Evolutionary conservation across 2,113 vertebrate genomes (phyloP).

Genomic region (Oenanthe oenanthe): DNA sequence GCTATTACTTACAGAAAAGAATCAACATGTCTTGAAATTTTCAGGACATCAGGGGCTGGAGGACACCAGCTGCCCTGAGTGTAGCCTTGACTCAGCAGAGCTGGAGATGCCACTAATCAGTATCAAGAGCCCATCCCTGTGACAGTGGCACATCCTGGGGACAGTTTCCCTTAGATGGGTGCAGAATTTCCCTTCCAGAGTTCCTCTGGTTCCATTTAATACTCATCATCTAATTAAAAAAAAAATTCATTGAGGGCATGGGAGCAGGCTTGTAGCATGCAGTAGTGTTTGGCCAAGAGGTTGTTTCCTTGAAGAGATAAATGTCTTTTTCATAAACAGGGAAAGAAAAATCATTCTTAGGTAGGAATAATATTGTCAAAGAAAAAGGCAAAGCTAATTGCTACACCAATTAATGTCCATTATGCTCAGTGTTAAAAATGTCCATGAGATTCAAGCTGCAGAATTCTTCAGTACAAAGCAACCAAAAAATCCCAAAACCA

Average conservation of each 20-base stretch:
- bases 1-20: not conserved
- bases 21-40: not conserved
- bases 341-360: not conserved
- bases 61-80: not conserved
- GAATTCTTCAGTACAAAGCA: not conserved
- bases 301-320: not conserved
- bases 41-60: not conserved
- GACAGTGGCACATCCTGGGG: not conserved
- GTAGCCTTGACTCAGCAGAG: not conserved
- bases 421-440: not conserved
- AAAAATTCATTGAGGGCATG: accelerated
- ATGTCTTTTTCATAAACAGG: not conserved
- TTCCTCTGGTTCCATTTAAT: not conserved
- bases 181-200: not conserved
- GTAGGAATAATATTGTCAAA: not conserved
- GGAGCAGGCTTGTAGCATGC: not conserved
- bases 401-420: not conserved
- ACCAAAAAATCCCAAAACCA: not conserved
- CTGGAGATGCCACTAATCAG: not conserved
- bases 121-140: accelerated
- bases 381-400: not conserved
- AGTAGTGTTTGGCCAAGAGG: not conserved
- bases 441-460: not conserved
- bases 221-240: not conserved
- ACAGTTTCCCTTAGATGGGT: not conserved